These are phyloP conservation scores for Microtus pennsylvanicus DNA, from an alignment of 2,113 vertebrate genomes.

Conservation along the genomic window DNA sequence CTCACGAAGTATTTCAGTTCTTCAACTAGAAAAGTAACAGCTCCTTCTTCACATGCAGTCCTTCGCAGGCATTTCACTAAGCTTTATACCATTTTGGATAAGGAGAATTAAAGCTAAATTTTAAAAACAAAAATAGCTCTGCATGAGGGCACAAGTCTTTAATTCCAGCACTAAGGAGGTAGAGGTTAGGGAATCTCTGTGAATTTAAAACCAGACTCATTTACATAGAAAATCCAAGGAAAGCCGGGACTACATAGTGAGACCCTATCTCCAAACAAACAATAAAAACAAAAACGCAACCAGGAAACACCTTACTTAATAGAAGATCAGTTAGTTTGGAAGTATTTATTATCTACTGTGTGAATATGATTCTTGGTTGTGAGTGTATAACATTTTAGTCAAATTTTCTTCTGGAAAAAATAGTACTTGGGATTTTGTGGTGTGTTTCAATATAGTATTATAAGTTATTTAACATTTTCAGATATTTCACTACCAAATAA, in stretches of 20 bases:
- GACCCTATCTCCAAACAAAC: neutral
- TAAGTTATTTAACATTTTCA: constrained; percentile 2
- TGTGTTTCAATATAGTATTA: neutral
- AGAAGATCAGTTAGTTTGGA: neutral
- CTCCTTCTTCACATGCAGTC: neutral
- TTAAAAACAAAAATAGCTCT: neutral
- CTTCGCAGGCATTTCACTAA: constrained; percentile 15
- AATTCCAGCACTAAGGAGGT: neutral
- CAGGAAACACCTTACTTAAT: neutral
- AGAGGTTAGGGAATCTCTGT: neutral
- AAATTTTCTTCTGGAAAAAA: neutral
- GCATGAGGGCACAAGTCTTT: no score
- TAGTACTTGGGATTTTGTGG: neutral
- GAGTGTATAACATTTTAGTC: neutral
- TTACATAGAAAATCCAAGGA: neutral
- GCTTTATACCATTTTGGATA: neutral
- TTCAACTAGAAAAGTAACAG: constrained; percentile 10
- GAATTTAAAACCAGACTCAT: neutral
- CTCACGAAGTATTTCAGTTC: neutral
- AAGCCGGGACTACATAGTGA: neutral
- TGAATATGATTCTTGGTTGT: neutral
- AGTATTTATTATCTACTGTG: neutral
- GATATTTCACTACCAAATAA: neutral
- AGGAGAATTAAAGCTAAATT: neutral
- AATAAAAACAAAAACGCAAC: neutral